Evolutionary conservation across 2,113 vertebrate species (phyloP).

Genomic region (Pollimyrus isidori): DNA sequence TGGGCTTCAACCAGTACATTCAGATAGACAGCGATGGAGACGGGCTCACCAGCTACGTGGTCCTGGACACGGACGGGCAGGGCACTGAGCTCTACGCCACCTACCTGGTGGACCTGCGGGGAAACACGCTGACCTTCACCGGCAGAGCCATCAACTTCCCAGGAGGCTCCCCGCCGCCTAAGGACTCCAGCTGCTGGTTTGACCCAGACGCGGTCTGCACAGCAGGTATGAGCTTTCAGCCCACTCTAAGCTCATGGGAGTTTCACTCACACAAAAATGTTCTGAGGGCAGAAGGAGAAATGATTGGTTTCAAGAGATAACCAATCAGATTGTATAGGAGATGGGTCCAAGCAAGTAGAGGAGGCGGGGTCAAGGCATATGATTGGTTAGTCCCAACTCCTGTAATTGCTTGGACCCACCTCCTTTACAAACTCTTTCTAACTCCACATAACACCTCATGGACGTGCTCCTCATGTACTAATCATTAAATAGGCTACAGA

Average conservation of each 20-base stretch:
- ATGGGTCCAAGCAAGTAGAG: neutral
- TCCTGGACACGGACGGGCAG: constrained; percentile 72
- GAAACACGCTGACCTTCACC: constrained; percentile 50
- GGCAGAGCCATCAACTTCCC: constrained; percentile 70
- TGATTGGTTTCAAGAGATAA: neutral
- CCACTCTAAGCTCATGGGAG: neutral
- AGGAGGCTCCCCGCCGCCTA: constrained; percentile 52
- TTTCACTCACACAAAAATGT: neutral
- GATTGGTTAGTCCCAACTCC: neutral
- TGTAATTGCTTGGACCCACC: neutral
- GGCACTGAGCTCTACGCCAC: constrained; percentile 64
- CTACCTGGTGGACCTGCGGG: constrained; percentile 60
- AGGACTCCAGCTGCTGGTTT: constrained; percentile 83
- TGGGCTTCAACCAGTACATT: constrained; percentile 74
- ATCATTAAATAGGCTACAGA: neutral
- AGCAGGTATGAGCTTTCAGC: constrained; percentile 57
- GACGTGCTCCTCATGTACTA: neutral
- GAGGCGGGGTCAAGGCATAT: neutral
- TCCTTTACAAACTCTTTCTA: neutral
- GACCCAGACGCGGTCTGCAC: constrained; percentile 61
- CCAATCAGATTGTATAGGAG: neutral
- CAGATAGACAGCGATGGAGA: constrained; percentile 59
- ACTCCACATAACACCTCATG: neutral
- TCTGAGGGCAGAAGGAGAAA: neutral
- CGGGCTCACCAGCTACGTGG: constrained; percentile 61